Conservation (phyloP, 2,113 vertebrate species). For the Callionymus lyra region DNA sequence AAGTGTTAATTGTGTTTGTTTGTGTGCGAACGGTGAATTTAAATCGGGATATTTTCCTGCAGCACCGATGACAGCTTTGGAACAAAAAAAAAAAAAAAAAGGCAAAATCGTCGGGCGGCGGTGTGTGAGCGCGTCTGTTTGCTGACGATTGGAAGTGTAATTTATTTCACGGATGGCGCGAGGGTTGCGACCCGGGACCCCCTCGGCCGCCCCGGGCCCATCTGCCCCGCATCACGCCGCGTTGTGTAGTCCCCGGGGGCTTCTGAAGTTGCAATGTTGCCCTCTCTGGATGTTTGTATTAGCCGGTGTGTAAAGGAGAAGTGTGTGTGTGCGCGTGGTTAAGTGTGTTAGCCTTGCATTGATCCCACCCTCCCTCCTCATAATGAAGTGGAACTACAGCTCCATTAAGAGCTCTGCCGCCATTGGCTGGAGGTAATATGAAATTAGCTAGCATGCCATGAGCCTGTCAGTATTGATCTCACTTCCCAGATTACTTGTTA, state of each 20-base stretch:
- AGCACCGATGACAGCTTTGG: conserved; percentile 34
- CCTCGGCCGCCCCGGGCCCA: conserved; percentile 26
- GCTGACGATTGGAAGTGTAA: conserved; percentile 36
- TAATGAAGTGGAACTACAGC: conserved; percentile 96
- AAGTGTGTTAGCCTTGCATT: conserved; percentile 60
- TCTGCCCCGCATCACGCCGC: conserved; percentile 47
- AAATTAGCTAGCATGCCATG: conserved; percentile 91
- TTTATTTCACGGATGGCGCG: conserved; percentile 48
- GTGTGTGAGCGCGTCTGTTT: conserved; percentile 17
- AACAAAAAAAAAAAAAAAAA: too few species aligned
- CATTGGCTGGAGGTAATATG: conserved; percentile 97
- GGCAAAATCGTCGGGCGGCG: conserved; percentile 6
- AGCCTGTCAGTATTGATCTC: conserved; percentile 97
- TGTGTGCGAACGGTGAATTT: conserved; percentile 7
- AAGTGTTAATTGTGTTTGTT: conserved; percentile 32
- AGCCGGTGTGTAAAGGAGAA: conserved; percentile 32
- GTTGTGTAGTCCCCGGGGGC: conserved; percentile 36
- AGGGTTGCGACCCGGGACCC: conserved; percentile 36
- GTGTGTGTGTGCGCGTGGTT: conserved; percentile 26
- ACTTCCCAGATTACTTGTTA: conserved; percentile 99
- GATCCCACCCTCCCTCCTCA: conserved; percentile 75
- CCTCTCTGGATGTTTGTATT: conserved; percentile 37
- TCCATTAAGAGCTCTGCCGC: conserved; percentile 80
- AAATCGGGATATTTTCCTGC: conserved; percentile 24
- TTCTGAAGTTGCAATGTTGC: conserved; percentile 33